A percentile compares a stretch with the other conserved stretches of the same genome.
These are phyloP conservation scores for Mixornis gularis DNA, from an alignment of 2,113 vertebrate species.

Conservation along the genomic window DNA sequence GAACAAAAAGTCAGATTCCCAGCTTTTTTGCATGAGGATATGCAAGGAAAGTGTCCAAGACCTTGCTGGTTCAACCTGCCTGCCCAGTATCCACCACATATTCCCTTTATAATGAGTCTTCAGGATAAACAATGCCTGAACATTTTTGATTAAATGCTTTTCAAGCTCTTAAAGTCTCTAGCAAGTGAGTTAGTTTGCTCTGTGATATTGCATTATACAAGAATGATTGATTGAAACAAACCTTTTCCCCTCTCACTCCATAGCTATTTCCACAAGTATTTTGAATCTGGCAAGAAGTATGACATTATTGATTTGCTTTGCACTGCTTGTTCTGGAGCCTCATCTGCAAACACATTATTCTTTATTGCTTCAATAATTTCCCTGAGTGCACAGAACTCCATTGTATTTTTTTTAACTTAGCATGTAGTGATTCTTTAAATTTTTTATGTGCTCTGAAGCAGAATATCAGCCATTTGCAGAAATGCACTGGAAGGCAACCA, in stretches of 20 bases:
- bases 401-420: slow-evolving; percentile 57
- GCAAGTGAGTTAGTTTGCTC: slow-evolving; percentile 50
- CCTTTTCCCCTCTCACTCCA: slow-evolving; percentile 44
- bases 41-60: not conserved
- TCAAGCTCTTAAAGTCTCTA: slow-evolving; percentile 59
- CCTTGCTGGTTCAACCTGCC: not conserved
- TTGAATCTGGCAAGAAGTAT: slow-evolving; percentile 67
- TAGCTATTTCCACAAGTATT: slow-evolving; percentile 67
- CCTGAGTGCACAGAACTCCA: slow-evolving; percentile 62
- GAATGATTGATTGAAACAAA: slow-evolving; percentile 55
- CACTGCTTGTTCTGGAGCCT: slow-evolving; percentile 55
- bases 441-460: slow-evolving; percentile 69
- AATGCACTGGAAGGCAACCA: slow-evolving; percentile 23
- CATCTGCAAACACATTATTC: slow-evolving; percentile 74
- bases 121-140: slow-evolving; percentile 31
- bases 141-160: slow-evolving; percentile 67
- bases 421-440: slow-evolving; percentile 68
- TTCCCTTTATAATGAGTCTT: slow-evolving; percentile 15
- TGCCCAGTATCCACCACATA: not conserved
- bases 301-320: slow-evolving; percentile 73
- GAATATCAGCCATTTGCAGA: slow-evolving; percentile 43
- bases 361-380: slow-evolving; percentile 78
- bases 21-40: not conserved
- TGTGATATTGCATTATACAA: slow-evolving; percentile 27
- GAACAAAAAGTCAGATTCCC: not conserved